Evolutionary conservation across 2,888 invertebrate species (phyloP).

Genomic region (Cerceris rybyensis): DNA sequence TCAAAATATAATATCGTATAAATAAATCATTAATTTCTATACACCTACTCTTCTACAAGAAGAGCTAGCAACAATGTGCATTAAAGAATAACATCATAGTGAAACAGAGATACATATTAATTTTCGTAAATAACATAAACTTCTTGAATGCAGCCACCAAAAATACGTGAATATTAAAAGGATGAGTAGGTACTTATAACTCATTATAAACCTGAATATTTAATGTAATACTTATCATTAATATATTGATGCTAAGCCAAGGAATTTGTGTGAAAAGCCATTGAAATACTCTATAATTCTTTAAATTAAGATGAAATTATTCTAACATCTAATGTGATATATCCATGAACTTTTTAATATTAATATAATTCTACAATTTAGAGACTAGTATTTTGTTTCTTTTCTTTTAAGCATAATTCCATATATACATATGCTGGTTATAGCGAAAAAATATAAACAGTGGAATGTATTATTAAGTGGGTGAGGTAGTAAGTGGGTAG

Average conservation of each 20-base stretch:
- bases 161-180: constrained; percentile 47
- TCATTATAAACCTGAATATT: constrained; percentile 12
- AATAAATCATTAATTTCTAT: no score
- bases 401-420: constrained; percentile 33
- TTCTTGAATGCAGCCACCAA: constrained; percentile 66
- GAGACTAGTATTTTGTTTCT: constrained; percentile 1
- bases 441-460: constrained; percentile 55
- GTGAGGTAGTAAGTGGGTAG: constrained; percentile 50
- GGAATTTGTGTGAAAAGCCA: constrained; percentile 29
- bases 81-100: constrained; percentile 9
- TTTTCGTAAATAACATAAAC: constrained; percentile 19
- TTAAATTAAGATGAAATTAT: constrained; percentile 11
- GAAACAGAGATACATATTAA: constrained; percentile 5
- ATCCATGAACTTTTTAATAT: background rate
- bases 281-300: constrained; percentile 30
- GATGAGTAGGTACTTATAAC: constrained; percentile 29
- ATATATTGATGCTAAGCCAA: constrained; percentile 40
- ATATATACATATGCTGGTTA: constrained; percentile 34
- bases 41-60: no score
- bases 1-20: background rate
- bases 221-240: constrained; percentile 31
- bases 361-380: constrained; percentile 27
- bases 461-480: constrained; percentile 41
- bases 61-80: background rate
- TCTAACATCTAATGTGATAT: constrained; percentile 27